Conservation (phyloP, 1,140 invertebrate species). For the Leptonema lineaticorne region DNA sequence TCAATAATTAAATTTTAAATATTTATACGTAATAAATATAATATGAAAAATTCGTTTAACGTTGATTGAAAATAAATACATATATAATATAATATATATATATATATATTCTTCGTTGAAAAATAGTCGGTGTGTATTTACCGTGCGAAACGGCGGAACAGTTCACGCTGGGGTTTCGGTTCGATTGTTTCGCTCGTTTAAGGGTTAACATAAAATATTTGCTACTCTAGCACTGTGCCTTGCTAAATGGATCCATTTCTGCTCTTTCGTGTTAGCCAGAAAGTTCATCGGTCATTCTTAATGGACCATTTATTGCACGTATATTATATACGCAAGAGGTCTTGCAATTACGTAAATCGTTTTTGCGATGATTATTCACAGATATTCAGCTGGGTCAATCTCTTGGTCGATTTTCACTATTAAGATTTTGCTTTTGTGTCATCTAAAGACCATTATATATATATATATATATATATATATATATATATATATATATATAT, state of each 20-base stretch:
- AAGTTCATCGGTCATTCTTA: constrained; percentile 8
- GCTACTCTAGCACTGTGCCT: neutral
- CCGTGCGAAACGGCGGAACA: neutral
- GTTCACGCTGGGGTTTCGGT: neutral
- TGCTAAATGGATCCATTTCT: constrained; percentile 11
- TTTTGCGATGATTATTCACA: neutral
- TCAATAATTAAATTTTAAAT: too few species aligned
- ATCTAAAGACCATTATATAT: too few species aligned
- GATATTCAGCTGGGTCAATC: too few species aligned
- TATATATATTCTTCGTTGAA: too few species aligned
- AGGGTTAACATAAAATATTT: constrained; percentile 14
- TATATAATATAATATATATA: neutral
- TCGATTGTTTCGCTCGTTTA: neutral
- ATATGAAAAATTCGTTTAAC: too few species aligned
- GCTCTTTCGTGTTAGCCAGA: constrained; percentile 11
- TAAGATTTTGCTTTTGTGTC: too few species aligned
- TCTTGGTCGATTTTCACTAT: too few species aligned
- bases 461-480: too few species aligned
- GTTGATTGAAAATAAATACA: too few species aligned
- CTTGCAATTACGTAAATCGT: neutral
- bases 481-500: too few species aligned
- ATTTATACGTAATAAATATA: too few species aligned
- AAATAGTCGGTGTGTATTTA: neutral
- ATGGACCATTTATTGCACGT: constrained; percentile 16
- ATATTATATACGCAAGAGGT: neutral